phyloP scores from a whole-genome alignment of 1,140 invertebrate genomes.

The Eubasilissa regina region DNA sequence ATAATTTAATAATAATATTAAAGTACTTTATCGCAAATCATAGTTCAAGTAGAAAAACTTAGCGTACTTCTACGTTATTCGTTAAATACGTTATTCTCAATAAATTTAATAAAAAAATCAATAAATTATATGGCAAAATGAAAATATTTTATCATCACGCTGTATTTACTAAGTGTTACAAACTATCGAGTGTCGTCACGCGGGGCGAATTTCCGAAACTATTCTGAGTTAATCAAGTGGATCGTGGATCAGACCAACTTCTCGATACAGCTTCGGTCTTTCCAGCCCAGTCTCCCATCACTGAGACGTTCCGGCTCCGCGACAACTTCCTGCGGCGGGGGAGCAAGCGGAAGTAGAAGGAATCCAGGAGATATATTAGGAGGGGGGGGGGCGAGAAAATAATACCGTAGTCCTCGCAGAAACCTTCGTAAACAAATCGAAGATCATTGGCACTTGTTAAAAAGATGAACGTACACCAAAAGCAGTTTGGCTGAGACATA shows the following conservation, averaged over 20 bases:
- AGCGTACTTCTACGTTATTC: too few relatives aligned
- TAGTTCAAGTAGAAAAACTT: too few relatives aligned
- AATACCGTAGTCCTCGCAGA: neutral
- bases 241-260: conserved; percentile 26
- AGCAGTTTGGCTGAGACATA: too few relatives aligned
- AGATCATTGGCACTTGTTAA: neutral
- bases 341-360: neutral
- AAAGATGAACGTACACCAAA: neutral
- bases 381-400: neutral
- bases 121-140: too few relatives aligned
- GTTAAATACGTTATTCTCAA: too few relatives aligned
- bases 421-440: neutral
- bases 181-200: too few relatives aligned
- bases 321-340: neutral
- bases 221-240: conserved; percentile 19
- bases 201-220: neutral
- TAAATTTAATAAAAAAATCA: too few relatives aligned
- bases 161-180: too few relatives aligned
- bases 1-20: too few relatives aligned
- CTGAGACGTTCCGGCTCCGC: neutral
- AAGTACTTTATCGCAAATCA: too few relatives aligned
- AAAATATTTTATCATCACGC: too few relatives aligned
- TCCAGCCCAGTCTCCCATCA: neutral
- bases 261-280: neutral
- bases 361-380: neutral